These are phyloP conservation scores for Zoanthus sociatus DNA, from an alignment of 92 coral and sea anemone species.

Conservation along the genomic window DNA sequence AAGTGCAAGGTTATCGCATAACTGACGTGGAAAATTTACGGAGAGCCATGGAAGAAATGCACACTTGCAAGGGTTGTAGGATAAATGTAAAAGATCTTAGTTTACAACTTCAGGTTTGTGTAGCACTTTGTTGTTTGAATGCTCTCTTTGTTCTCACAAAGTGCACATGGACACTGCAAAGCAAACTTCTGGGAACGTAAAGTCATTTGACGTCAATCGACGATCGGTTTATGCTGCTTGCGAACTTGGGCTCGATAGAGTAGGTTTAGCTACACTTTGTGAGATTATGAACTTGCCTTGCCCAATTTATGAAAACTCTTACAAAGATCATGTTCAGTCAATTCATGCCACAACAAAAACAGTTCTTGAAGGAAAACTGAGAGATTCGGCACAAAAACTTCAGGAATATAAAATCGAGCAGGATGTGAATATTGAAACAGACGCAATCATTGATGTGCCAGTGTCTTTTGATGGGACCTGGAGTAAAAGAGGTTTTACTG, in stretches of 20 bases:
- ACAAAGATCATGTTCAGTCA: slow-evolving; percentile 21
- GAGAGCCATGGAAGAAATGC: slow-evolving; percentile 45
- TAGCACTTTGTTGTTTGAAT: slow-evolving; percentile 40
- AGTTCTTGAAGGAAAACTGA: slow-evolving; percentile 24
- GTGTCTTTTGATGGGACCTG: slow-evolving; percentile 59
- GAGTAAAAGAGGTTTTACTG: slow-evolving; percentile 59
- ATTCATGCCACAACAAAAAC: slow-evolving; percentile 34
- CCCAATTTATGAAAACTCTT: slow-evolving; percentile 40
- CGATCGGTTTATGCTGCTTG: slow-evolving; percentile 41
- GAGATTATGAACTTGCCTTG: slow-evolving; percentile 41
- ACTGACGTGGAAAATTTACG: slow-evolving; percentile 41
- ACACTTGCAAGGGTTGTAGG: slow-evolving; percentile 45
- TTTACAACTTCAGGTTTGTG: slow-evolving; percentile 30
- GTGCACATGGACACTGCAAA: slow-evolving; percentile 42
- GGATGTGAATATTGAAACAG: slow-evolving; percentile 15
- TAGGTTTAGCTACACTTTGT: slow-evolving; percentile 39
- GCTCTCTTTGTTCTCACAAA: slow-evolving; percentile 19
- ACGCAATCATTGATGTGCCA: slow-evolving; percentile 33
- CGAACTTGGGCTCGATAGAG: slow-evolving; percentile 46
- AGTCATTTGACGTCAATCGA: slow-evolving; percentile 39
- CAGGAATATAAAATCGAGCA: not conserved
- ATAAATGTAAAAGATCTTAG: slow-evolving; percentile 27
- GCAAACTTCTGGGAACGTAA: not conserved
- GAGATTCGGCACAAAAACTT: slow-evolving; percentile 22
- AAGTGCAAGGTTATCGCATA: slow-evolving; percentile 39